Evolutionary conservation across 2,888 invertebrate species (phyloP).

Genomic region (Noctua fimbriata): DNA sequence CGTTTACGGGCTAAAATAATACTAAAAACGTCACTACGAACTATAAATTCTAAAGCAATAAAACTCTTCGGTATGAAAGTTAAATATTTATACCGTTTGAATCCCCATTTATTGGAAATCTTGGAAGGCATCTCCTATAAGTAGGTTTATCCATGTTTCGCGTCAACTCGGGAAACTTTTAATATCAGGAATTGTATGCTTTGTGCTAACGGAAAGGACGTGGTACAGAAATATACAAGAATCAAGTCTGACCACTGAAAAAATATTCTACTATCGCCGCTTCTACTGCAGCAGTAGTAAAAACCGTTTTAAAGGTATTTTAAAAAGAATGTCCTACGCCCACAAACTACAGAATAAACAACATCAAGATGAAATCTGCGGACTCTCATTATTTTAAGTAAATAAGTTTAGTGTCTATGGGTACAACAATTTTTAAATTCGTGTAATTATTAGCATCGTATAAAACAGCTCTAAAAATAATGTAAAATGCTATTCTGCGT

Average conservation of each 20-base stretch:
- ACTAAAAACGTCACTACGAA: conserved; percentile 41
- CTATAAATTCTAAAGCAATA: conserved; percentile 55
- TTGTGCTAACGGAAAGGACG: conserved; percentile 4
- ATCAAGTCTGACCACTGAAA: neutral
- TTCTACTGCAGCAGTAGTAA: neutral
- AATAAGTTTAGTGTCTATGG: no score
- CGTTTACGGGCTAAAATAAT: conserved; percentile 20
- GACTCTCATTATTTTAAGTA: neutral
- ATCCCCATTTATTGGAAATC: conserved; percentile 60
- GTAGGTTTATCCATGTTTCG: conserved; percentile 53
- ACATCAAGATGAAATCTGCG: neutral
- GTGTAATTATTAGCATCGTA: neutral
- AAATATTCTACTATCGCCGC: neutral
- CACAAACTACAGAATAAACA: neutral
- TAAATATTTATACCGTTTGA: conserved; percentile 56
- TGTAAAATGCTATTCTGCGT: neutral
- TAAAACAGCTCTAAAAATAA: neutral
- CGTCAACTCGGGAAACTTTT: conserved; percentile 44
- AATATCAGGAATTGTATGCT: conserved; percentile 29
- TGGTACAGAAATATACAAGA: neutral
- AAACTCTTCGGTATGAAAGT: conserved; percentile 50
- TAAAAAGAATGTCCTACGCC: neutral
- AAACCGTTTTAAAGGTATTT: neutral
- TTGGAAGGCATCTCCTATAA: conserved; percentile 30
- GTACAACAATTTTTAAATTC: neutral